Conservation (phyloP, 2,797 vertebrate genomes). For the Sciaenops ocellatus region DNA sequence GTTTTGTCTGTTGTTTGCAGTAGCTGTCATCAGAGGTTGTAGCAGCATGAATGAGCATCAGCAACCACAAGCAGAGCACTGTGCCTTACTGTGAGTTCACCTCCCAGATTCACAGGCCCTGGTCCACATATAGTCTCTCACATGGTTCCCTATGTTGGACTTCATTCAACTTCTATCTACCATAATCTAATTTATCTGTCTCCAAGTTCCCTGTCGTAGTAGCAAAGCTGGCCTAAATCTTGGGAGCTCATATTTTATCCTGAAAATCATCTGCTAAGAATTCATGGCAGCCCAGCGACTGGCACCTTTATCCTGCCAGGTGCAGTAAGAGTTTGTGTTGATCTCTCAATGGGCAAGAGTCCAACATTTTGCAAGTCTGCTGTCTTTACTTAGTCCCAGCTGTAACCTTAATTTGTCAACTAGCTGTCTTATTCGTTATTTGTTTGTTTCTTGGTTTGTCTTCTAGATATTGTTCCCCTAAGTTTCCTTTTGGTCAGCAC, state of each 20-base stretch:
- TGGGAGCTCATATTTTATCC: constrained; percentile 20
- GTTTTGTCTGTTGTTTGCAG: constrained; percentile 53
- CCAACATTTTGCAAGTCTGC: constrained; percentile 11
- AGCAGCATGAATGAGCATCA: constrained; percentile 78
- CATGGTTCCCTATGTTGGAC: constrained; percentile 15
- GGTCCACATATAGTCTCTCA: constrained; percentile 50
- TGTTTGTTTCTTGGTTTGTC: constrained; percentile 21
- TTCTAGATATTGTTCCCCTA: not conserved
- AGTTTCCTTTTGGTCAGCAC: constrained; percentile 25
- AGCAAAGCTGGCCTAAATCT: constrained; percentile 1
- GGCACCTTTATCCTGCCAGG: constrained; percentile 20
- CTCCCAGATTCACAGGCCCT: constrained; percentile 76
- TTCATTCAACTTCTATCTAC: constrained; percentile 18
- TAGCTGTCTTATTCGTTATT: constrained; percentile 2
- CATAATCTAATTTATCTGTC: not conserved
- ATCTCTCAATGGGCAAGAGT: constrained; percentile 3
- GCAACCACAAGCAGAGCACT: constrained; percentile 79
- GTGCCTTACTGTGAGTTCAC: constrained; percentile 86
- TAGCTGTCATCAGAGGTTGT: constrained; percentile 61
- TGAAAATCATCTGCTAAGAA: constrained; percentile 13
- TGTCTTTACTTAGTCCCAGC: not conserved
- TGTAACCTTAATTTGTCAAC: constrained; percentile 13
- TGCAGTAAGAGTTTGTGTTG: constrained; percentile 31
- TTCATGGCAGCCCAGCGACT: not conserved
- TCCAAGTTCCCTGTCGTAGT: not conserved